Evolutionary conservation across 2,888 invertebrate genomes (phyloP).

Genomic region (Metopia argyrocephala): DNA sequence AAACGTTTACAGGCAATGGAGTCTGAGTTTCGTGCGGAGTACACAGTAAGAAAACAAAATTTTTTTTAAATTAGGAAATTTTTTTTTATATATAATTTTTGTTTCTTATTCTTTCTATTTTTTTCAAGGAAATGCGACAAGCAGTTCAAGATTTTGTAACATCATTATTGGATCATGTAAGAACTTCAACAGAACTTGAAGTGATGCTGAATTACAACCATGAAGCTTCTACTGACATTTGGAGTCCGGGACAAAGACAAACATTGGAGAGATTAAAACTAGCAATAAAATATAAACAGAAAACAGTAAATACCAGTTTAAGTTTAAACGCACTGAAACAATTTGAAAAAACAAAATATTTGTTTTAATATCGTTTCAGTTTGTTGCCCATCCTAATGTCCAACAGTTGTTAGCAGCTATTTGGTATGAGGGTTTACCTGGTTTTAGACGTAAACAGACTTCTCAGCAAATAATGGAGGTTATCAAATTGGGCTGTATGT

Average conservation of each 20-base stretch:
- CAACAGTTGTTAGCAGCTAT: conserved; percentile 96
- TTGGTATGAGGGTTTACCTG: conserved; percentile 99
- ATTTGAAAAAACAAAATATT: too few relatives aligned
- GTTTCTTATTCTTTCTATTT: too few relatives aligned
- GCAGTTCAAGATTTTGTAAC: conserved; percentile 93
- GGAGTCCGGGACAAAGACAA: conserved; percentile 93
- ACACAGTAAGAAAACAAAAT: conserved; percentile 83
- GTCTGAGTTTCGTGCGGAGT: conserved; percentile 95
- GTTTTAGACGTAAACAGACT: conserved; percentile 95
- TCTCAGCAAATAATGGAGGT: conserved; percentile 92
- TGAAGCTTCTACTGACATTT: conserved; percentile 84
- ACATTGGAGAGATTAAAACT: conserved; percentile 93
- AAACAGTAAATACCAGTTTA: conserved; percentile 83
- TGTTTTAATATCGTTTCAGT: too few relatives aligned
- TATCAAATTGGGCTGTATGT: conserved; percentile 91
- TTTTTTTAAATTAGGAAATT: neutral
- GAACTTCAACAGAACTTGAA: conserved; percentile 95
- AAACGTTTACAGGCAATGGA: conserved; percentile 93
- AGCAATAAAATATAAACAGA: conserved; percentile 98
- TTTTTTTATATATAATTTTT: neutral
- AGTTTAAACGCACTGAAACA: too few relatives aligned
- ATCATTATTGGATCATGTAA: conserved; percentile 91
- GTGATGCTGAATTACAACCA: conserved; percentile 96
- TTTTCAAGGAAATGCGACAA: conserved; percentile 85
- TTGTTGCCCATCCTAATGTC: conserved; percentile 98